A percentile compares a stretch with the other conserved stretches of the same genome.
phyloP scores from a whole-genome alignment of 2,113 vertebrate genomes.

The Nycticebus coucang region DNA sequence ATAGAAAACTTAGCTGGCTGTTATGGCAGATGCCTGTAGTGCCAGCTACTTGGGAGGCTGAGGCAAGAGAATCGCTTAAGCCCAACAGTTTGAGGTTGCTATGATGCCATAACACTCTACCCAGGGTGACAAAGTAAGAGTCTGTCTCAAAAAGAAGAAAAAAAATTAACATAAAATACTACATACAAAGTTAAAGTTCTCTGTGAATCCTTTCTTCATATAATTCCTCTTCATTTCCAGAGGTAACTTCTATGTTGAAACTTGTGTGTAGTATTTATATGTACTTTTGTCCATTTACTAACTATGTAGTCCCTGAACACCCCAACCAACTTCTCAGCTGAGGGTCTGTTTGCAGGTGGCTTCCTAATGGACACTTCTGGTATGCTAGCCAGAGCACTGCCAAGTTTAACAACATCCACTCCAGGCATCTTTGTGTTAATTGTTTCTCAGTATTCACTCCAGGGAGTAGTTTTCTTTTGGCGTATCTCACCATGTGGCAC shows the following conservation, averaged over 20 bases:
- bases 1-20: no score
- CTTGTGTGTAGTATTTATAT: neutral
- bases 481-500: neutral
- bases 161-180: neutral
- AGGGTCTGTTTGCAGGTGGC: neutral
- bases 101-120: no score
- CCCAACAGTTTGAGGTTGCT: no score
- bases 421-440: neutral
- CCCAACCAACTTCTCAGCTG: neutral
- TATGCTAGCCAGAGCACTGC: rapidly evolving
- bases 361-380: neutral
- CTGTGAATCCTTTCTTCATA: neutral
- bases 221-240: neutral
- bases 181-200: neutral
- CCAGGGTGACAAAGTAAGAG: no score
- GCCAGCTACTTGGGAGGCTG: no score
- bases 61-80: no score
- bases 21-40: no score
- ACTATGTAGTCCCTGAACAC: neutral
- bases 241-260: neutral
- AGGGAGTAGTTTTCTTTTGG: neutral
- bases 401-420: neutral
- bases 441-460: no score
- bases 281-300: neutral
- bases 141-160: no score